Evolutionary conservation across 2,113 vertebrate species (phyloP).

Genomic region (Crotalus helleri): DNA sequence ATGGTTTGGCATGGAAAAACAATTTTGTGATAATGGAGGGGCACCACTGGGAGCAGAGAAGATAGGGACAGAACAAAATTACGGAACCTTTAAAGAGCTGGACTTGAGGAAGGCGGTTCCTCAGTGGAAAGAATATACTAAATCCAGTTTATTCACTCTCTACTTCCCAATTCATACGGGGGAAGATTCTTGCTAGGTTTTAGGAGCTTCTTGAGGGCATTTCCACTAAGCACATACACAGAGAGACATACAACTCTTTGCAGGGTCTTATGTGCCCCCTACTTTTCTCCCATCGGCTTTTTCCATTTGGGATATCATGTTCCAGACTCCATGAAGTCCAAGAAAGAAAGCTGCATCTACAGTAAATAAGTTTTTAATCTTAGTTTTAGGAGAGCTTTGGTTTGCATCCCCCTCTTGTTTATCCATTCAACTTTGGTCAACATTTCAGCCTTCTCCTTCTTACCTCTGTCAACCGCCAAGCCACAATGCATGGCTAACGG

Average conservation of each 20-base stretch:
- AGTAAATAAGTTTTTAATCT: background rate
- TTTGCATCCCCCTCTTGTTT: background rate
- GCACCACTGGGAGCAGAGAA: background rate
- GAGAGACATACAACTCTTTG: background rate
- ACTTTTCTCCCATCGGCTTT: background rate
- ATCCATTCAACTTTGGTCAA: slow-evolving; percentile 28
- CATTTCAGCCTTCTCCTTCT: background rate
- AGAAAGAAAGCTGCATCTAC: background rate
- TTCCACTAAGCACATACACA: background rate
- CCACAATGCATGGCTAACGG: background rate
- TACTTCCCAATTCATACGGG: background rate
- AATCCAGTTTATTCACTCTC: background rate
- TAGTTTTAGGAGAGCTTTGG: background rate
- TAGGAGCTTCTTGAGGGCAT: background rate
- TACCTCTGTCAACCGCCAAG: no score
- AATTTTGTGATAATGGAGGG: slow-evolving; percentile 6
- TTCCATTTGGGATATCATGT: background rate
- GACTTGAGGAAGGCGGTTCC: background rate
- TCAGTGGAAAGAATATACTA: no score
- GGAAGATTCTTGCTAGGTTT: no score
- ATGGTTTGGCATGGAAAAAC: slow-evolving; percentile 31
- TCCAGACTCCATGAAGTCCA: background rate
- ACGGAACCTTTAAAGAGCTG: background rate
- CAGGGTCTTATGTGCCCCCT: background rate
- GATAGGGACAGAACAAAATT: background rate